A percentile compares a stretch with the other conserved stretches of the same genome.
phyloP scores from a whole-genome alignment of 1,140 invertebrate species.

The Trypoxylus dichotomus region DNA sequence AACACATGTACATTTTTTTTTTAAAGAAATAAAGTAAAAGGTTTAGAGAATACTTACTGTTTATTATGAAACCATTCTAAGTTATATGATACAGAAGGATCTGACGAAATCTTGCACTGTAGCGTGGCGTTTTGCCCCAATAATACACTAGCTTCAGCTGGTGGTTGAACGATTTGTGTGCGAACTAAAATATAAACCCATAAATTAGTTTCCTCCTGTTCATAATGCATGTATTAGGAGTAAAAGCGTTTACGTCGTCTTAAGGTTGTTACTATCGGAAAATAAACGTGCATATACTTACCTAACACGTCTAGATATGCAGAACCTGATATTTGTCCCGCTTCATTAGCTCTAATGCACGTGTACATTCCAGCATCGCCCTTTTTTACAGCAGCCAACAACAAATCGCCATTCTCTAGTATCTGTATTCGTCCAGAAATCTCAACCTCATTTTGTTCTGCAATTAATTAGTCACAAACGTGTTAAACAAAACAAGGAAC shows the following conservation, averaged over 20 bases:
- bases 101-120: constrained; percentile 92
- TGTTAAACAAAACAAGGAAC: constrained; percentile 30
- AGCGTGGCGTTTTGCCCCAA: constrained; percentile 87
- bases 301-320: constrained; percentile 81
- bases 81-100: constrained; percentile 85
- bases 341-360: constrained; percentile 85
- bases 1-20: too few species aligned
- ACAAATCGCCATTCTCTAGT: constrained; percentile 79
- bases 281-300: constrained; percentile 54
- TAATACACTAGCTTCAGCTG: constrained; percentile 84
- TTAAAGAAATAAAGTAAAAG: too few species aligned
- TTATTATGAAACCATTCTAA: constrained; percentile 91
- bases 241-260: background rate
- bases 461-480: constrained; percentile 40
- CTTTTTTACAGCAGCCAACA: constrained; percentile 82
- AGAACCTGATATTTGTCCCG: constrained; percentile 79
- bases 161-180: constrained; percentile 90
- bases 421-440: constrained; percentile 77
- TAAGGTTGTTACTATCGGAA: background rate
- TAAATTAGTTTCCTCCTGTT: background rate
- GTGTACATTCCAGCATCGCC: constrained; percentile 86
- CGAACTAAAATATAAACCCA: constrained; percentile 63
- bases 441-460: constrained; percentile 60
- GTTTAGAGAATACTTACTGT: constrained; percentile 74
- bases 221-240: background rate